Evolutionary conservation across 2,797 vertebrate genomes (phyloP).

Genomic region (Phalanger gymnotis): DNA sequence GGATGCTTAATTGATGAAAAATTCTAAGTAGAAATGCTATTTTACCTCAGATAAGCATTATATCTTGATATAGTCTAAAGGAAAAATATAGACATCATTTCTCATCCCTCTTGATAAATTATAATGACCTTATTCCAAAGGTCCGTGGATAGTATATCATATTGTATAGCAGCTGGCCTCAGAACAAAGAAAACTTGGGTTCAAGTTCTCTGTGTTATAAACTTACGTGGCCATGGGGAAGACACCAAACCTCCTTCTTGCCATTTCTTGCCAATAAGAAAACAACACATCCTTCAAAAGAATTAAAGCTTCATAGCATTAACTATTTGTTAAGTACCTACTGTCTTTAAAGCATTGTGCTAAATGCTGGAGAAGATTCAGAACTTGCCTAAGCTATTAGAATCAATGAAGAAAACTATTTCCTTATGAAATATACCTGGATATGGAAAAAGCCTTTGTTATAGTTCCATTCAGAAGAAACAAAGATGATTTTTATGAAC

Average conservation of each 20-base stretch:
- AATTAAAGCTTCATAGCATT: not conserved
- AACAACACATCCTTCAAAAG: not conserved
- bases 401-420: not conserved
- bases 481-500: not conserved
- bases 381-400: not conserved
- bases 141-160: not conserved
- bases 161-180: not conserved
- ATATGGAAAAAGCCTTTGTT: not conserved
- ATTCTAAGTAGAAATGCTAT: not conserved
- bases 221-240: not conserved
- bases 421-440: not conserved
- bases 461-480: not conserved
- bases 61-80: not conserved
- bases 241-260: not conserved
- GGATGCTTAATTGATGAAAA: not conserved
- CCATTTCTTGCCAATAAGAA: not conserved
- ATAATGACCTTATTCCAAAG: not conserved
- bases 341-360: not conserved
- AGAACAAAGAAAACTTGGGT: not conserved
- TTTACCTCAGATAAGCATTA: not conserved
- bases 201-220: not conserved
- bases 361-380: not conserved
- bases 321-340: not conserved
- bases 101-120: not conserved
- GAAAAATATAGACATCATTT: not conserved